phyloP scores from a whole-genome alignment of 2,113 vertebrate genomes.

The Oncorhynchus tshawytscha region DNA sequence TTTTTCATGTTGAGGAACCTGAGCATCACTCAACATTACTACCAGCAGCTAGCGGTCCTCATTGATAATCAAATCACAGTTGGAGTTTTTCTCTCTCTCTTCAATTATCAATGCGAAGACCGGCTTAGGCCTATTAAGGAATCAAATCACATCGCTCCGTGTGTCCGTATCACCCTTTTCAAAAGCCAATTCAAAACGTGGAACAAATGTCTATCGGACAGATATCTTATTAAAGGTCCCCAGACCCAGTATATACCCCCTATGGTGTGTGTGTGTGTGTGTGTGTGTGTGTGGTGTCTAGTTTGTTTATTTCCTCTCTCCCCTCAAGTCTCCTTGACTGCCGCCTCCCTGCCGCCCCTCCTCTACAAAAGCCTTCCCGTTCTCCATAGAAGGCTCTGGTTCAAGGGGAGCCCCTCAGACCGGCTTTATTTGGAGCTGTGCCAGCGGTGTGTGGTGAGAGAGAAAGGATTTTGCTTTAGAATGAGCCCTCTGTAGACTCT shows the following conservation, averaged over 20 bases:
- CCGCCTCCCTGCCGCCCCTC: constrained; percentile 18
- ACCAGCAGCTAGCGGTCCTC: not conserved
- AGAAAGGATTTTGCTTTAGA: constrained; percentile 35
- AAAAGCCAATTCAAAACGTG: constrained; percentile 5
- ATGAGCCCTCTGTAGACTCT: constrained; percentile 56
- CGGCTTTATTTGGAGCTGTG: constrained; percentile 48
- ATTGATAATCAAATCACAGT: constrained; percentile 23
- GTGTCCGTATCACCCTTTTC: not conserved
- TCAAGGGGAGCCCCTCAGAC: constrained; percentile 51
- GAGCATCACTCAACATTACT: constrained; percentile 5
- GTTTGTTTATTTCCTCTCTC: constrained; percentile 46
- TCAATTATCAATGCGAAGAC: constrained; percentile 28
- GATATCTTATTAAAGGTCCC: constrained; percentile 40
- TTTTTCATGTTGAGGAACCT: constrained; percentile 52
- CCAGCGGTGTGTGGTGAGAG: constrained; percentile 31
- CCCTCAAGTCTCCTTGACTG: constrained; percentile 36
- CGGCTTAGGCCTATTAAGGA: constrained; percentile 31
- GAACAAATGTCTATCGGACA: constrained; percentile 47
- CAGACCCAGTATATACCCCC: constrained; percentile 31
- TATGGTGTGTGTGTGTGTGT: constrained; percentile 15
- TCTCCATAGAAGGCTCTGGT: constrained; percentile 48
- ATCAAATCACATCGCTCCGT: constrained; percentile 24
- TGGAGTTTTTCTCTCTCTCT: not conserved
- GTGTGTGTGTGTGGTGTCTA: not conserved
- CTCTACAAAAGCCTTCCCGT: constrained; percentile 40